Conservation (phyloP, 2,888 invertebrate genomes). For the Agrotis exclamationis region DNA sequence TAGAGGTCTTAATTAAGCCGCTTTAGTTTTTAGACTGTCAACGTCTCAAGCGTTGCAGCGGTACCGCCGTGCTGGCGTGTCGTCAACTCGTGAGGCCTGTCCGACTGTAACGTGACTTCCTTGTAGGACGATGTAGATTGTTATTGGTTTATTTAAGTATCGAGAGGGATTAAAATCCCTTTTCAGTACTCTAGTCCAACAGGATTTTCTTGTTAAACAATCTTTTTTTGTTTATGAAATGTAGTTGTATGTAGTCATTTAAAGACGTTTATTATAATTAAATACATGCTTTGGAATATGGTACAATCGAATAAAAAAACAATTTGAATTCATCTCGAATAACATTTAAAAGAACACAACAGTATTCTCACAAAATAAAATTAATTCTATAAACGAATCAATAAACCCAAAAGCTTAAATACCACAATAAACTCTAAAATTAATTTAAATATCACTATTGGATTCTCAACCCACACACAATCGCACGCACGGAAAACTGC, state of each 20-base stretch:
- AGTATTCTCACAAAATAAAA: no score
- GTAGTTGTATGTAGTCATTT: neutral
- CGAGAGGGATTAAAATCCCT: neutral
- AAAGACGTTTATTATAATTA: no score
- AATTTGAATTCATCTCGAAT: no score
- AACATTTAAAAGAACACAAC: neutral
- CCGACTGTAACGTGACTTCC: constrained; percentile 49
- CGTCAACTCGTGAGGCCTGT: constrained; percentile 46
- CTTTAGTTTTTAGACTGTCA: constrained; percentile 53
- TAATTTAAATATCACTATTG: constrained; percentile 36
- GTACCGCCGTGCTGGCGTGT: constrained; percentile 22
- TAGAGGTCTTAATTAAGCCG: constrained; percentile 55
- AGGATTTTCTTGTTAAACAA: no score
- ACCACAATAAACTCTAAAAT: constrained; percentile 24
- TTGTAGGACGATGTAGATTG: constrained; percentile 32
- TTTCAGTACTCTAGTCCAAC: no score
- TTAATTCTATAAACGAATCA: neutral
- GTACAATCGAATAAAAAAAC: no score
- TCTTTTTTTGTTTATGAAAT: no score
- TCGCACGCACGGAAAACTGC: constrained; percentile 54
- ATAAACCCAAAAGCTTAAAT: neutral
- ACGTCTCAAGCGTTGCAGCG: constrained; percentile 9
- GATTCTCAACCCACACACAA: constrained; percentile 38
- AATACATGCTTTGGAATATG: no score
- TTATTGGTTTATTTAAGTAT: constrained; percentile 15